Evolutionary conservation across 2,113 vertebrate genomes (phyloP), one percentile per base, ranked within the genome.

Genomic region (Cyanoramphus novaezelandiae): DNA sequence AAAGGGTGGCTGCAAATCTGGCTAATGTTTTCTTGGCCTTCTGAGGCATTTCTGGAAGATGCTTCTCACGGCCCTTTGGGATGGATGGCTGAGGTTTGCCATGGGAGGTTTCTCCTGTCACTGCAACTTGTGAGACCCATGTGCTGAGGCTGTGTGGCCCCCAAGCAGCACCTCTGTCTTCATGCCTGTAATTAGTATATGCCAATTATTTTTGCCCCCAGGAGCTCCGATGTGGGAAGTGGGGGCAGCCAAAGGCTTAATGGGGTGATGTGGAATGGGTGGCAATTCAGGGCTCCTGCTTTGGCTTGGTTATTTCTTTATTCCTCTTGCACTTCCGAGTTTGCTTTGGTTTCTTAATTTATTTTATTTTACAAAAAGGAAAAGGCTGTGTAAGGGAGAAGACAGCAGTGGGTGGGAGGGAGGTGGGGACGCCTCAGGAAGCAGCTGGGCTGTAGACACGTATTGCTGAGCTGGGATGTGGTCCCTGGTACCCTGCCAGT

Each of bases 241-340:
- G 46, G 37, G 52, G 24, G 35, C 70, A 44, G 46, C 69, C 0
- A 0, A 70, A 19, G 52, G 21, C 76, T 71, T 18, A 2, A 4
- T 0, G 2, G 55, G 47, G 52, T 80, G 63, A 17, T 52, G 52
- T 0, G 1, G 47, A 39, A 24, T 1, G 5, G 23, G 69, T 53
- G 85, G 15, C 0, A 1, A 33, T 29, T 1, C 19, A 3, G 57
- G 15, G 43, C 46, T 80, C 31, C 46, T 41, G 41, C 62, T 52
- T 57, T 3, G 19, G 8, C 6, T 14, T n/a, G 18, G 6, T 50
- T 17, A 4, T 11, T 31, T 9, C n/a, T 71, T 60, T 29, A 44
- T 63, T 88, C 70, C 69, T 50, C 65, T 92, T n/a, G 14, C 50
- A 1, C 69, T 81, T 63, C 46, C 10, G 27, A 9, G 4, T 89